These are phyloP conservation scores for Carpatolechia fugitivella DNA, from an alignment of 2,888 invertebrate genomes.

Conservation along the genomic window DNA sequence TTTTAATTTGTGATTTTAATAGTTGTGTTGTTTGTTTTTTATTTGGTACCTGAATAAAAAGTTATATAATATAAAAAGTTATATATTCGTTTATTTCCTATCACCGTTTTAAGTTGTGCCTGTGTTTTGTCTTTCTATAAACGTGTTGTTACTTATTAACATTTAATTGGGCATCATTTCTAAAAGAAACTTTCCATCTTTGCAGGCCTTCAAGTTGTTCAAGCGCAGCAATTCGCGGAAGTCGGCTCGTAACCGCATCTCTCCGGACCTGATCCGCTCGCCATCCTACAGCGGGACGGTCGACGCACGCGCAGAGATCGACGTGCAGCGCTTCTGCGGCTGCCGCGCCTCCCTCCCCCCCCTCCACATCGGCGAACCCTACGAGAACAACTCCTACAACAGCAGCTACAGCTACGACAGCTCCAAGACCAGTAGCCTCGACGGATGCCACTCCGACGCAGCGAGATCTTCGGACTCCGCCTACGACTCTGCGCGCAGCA, in stretches of 20 bases:
- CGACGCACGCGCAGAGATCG: conserved; percentile 65
- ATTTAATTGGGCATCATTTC: background rate
- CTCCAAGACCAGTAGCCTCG: conserved; percentile 54
- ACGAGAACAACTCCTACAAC: conserved; percentile 53
- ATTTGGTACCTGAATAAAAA: too few species aligned
- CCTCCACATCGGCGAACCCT: conserved; percentile 41
- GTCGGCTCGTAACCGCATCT: conserved; percentile 57
- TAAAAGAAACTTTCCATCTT: conserved; percentile 28
- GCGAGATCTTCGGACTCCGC: conserved; percentile 64
- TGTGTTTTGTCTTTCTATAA: too few species aligned
- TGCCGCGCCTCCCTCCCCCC: conserved; percentile 60
- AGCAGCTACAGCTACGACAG: conserved; percentile 60
- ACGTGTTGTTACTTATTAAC: too few species aligned
- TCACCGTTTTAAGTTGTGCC: too few species aligned
- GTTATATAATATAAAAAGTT: too few species aligned
- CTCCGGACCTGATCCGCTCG: conserved; percentile 57
- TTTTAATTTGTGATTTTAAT: too few species aligned
- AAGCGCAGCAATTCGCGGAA: conserved; percentile 60
- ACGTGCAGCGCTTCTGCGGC: conserved; percentile 62
- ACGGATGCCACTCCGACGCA: conserved; percentile 42
- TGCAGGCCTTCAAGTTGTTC: conserved; percentile 72
- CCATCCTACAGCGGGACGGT: conserved; percentile 68
- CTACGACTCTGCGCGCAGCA: conserved; percentile 64
- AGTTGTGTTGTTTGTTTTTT: too few species aligned
- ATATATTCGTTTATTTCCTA: too few species aligned